phyloP scores from a whole-genome alignment of 2,113 vertebrate genomes.

The Trachemys scripta region DNA sequence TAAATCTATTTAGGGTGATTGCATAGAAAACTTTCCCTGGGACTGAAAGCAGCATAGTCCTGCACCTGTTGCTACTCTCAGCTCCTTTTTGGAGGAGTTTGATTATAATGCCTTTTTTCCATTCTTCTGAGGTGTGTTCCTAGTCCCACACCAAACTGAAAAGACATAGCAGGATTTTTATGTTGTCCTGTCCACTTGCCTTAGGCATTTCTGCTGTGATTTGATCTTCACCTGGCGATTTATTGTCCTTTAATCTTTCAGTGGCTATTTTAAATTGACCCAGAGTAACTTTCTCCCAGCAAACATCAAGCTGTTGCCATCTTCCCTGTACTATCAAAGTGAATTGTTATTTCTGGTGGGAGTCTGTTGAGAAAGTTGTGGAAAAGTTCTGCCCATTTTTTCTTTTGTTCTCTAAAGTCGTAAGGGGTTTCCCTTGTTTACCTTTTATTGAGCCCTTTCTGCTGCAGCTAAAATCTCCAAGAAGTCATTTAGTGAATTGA shows the following conservation, averaged over 20 bases:
- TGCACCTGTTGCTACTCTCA: background rate
- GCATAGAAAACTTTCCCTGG: background rate
- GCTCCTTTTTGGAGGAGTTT: background rate
- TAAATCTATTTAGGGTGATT: background rate
- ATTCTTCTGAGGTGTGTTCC: background rate
- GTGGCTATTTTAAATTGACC: background rate
- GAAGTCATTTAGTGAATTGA: background rate
- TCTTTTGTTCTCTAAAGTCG: background rate
- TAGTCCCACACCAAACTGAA: background rate
- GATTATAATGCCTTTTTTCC: background rate
- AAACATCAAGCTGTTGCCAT: background rate
- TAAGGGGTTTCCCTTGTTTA: background rate
- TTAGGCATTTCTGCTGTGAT: background rate
- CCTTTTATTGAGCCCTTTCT: background rate
- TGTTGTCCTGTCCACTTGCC: background rate
- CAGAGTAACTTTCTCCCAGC: background rate
- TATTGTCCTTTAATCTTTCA: background rate
- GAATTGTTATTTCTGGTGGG: background rate
- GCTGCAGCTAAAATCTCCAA: background rate
- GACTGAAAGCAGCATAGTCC: background rate
- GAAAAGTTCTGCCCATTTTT: constrained; percentile 5
- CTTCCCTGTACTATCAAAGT: background rate
- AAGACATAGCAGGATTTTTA: background rate
- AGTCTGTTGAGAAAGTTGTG: background rate
- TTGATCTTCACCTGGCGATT: background rate